phyloP scores from a whole-genome alignment of 2,888 invertebrate species.

The Amaurobius ferox region DNA sequence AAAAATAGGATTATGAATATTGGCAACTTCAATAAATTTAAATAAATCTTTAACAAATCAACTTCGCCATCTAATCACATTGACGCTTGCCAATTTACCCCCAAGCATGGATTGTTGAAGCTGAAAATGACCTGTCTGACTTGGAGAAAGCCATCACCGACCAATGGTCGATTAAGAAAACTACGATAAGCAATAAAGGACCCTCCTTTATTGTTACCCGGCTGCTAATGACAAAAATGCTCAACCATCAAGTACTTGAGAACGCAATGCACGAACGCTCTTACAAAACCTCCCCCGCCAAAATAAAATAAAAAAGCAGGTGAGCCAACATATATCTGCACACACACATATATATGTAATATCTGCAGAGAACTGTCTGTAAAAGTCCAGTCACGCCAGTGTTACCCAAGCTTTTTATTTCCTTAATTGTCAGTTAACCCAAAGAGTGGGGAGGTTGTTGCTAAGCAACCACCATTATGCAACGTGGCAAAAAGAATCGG shows the following conservation, averaged over 20 bases:
- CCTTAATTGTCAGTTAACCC: conserved; percentile 72
- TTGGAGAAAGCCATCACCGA: conserved; percentile 34
- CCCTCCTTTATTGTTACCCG: conserved; percentile 15
- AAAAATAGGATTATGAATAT: no score
- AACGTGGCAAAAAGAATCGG: conserved; percentile 69
- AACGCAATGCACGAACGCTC: conserved; percentile 54
- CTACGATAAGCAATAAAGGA: conserved; percentile 40
- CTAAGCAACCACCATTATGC: conserved; percentile 69
- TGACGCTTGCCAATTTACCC: no score
- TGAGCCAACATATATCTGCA: conserved; percentile 36
- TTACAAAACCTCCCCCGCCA: conserved; percentile 30
- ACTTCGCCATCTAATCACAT: no score
- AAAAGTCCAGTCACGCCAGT: conserved; percentile 56
- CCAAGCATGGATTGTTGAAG: background rate
- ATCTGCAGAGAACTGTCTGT: conserved; percentile 45
- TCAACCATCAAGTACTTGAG: conserved; percentile 54
- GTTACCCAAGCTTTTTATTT: conserved; percentile 64
- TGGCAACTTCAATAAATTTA: no score
- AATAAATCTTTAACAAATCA: no score
- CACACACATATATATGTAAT: conserved; percentile 60
- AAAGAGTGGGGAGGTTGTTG: conserved; percentile 60
- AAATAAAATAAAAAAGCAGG: conserved; percentile 47
- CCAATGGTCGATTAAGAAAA: conserved; percentile 65
- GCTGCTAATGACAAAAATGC: conserved; percentile 56
- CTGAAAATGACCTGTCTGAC: background rate